These are phyloP conservation scores for Epinephelus cyanopodus DNA, from an alignment of 2,113 vertebrate species.

Conservation along the genomic window DNA sequence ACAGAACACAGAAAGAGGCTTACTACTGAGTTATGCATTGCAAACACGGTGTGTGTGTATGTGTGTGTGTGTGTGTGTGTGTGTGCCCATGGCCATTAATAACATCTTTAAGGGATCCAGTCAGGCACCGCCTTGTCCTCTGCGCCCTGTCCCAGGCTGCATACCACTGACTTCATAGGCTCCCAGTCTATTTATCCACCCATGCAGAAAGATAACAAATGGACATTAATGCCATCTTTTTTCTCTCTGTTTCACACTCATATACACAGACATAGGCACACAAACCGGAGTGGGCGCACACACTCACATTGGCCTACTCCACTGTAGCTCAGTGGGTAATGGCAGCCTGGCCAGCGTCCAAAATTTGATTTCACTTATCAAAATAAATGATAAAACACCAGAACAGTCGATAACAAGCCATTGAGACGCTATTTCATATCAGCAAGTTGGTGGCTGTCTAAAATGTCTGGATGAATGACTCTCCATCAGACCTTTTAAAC, in stretches of 20 bases:
- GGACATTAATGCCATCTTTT: slow-evolving; percentile 37
- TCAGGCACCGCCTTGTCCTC: slow-evolving; percentile 47
- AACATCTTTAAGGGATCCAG: slow-evolving; percentile 69
- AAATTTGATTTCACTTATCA: slow-evolving; percentile 74
- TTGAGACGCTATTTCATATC: slow-evolving; percentile 76
- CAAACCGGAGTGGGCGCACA: slow-evolving; percentile 16
- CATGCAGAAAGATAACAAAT: slow-evolving; percentile 47
- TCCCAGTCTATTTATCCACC: slow-evolving; percentile 46
- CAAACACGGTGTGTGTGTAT: slow-evolving; percentile 58
- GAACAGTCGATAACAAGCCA: slow-evolving; percentile 75
- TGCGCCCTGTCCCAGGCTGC: slow-evolving; percentile 57
- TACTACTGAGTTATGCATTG: slow-evolving; percentile 78
- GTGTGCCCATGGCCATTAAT: slow-evolving; percentile 68
- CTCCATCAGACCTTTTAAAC: slow-evolving; percentile 72
- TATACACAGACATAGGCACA: slow-evolving; percentile 18
- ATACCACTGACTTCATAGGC: slow-evolving; percentile 53
- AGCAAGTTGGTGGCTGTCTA: slow-evolving; percentile 73
- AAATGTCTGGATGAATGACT: slow-evolving; percentile 74
- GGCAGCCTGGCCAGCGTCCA: slow-evolving; percentile 67
- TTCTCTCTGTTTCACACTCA: slow-evolving; percentile 33
- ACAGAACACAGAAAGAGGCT: slow-evolving; percentile 80
- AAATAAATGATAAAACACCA: slow-evolving; percentile 79
- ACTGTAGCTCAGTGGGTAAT: slow-evolving; percentile 44
- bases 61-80: slow-evolving; percentile 45
- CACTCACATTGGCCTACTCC: slow-evolving; percentile 11